phyloP scores from a whole-genome alignment of 1,140 invertebrate species.

The Magallana angulata region DNA sequence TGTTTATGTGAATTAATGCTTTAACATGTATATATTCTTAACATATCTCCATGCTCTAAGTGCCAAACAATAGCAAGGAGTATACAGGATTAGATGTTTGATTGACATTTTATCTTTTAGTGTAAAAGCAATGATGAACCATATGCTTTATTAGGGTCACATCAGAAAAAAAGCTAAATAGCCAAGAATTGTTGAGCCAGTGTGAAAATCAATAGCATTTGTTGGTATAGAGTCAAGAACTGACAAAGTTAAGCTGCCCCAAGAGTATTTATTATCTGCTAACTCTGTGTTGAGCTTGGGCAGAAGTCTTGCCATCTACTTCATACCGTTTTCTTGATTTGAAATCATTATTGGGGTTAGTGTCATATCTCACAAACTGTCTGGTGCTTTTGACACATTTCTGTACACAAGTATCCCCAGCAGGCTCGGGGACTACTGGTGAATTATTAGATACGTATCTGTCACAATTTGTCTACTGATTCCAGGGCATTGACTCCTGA shows the following conservation, averaged over 20 bases:
- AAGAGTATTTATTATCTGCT: conserved; percentile 24
- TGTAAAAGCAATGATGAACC: not conserved
- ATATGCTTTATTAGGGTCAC: not conserved
- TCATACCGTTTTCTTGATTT: not conserved
- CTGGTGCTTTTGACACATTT: too few species aligned
- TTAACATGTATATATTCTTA: too few species aligned
- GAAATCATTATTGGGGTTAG: not conserved
- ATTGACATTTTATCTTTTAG: conserved; percentile 7
- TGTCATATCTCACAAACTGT: not conserved
- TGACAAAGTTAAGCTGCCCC: conserved; percentile 34
- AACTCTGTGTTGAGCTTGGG: not conserved
- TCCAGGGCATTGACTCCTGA: too few species aligned
- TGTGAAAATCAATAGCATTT: conserved; percentile 30
- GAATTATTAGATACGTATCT: too few species aligned
- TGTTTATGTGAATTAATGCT: too few species aligned
- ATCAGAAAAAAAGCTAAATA: not conserved
- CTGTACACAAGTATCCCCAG: too few species aligned
- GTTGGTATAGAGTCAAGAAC: conserved; percentile 20
- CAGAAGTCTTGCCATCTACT: not conserved
- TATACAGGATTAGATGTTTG: not conserved
- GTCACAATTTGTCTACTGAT: too few species aligned
- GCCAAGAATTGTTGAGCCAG: not conserved
- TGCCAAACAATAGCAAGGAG: too few species aligned
- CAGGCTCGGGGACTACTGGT: too few species aligned
- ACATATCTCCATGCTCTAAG: too few species aligned